A percentile compares a stretch with the other conserved stretches of the same genome.
Conservation (phyloP, 2,797 vertebrate species). For the Lepus oiostolus region DNA sequence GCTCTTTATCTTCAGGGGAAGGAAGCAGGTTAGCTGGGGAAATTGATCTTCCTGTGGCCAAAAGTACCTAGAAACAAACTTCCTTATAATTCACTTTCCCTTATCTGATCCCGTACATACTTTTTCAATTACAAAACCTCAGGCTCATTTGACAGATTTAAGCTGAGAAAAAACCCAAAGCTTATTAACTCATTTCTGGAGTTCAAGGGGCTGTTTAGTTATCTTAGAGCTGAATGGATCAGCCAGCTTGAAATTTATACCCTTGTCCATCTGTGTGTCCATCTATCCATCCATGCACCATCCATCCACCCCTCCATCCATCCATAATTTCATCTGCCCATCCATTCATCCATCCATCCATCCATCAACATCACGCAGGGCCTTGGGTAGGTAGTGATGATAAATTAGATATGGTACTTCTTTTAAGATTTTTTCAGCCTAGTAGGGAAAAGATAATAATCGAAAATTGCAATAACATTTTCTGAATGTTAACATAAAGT, state of each 20-base stretch:
- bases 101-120: conserved; percentile 71
- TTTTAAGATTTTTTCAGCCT: not conserved
- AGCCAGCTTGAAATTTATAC: conserved; percentile 13
- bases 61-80: conserved; percentile 11
- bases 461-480: conserved; percentile 20
- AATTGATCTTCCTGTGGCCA: not conserved
- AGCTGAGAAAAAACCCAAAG: conserved; percentile 59
- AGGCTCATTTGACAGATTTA: conserved; percentile 74
- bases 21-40: not conserved
- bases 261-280: not conserved
- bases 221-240: not conserved
- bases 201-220: conserved; percentile 23
- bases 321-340: not conserved
- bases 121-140: conserved; percentile 70
- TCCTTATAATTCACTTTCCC: conserved; percentile 51
- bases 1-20: not conserved
- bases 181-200: conserved; percentile 67
- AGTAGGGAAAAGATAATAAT: not conserved
- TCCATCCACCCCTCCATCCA: not conserved
- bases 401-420: not conserved
- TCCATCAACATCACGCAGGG: not conserved
- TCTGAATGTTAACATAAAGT: conserved; percentile 7
- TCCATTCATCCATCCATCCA: not conserved
- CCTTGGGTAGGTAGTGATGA: not conserved
- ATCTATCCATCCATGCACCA: not conserved